Percentiles rank a stretch among this genome's conserved stretches.
Evolutionary conservation across 92 coral and sea anemone species (phyloP).

Genomic region (Parazoanthus swiftii): DNA sequence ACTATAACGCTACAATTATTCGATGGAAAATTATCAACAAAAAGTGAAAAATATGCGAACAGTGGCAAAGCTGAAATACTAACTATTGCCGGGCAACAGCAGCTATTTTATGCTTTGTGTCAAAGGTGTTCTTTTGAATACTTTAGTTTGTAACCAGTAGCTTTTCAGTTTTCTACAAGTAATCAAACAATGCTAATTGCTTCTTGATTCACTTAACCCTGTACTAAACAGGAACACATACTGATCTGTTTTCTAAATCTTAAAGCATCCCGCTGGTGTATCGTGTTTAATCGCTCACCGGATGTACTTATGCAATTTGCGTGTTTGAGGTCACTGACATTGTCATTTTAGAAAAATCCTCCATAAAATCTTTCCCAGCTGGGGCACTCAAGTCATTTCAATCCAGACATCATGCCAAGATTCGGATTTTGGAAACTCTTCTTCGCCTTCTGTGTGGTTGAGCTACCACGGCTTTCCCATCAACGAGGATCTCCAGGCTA

Average conservation of each 20-base stretch:
- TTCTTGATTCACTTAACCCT: too few relatives aligned
- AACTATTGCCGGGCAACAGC: not conserved
- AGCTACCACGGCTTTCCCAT: not conserved
- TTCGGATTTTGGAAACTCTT: not conserved
- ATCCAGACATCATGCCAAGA: not conserved
- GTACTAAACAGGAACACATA: not conserved
- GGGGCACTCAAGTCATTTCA: not conserved
- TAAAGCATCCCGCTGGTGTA: too few relatives aligned
- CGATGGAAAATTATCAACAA: too few relatives aligned
- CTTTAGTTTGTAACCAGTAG: not conserved
- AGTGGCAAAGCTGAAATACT: too few relatives aligned
- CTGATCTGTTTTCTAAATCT: not conserved
- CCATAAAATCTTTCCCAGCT: not conserved
- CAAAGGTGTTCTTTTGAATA: not conserved
- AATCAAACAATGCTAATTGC: not conserved
- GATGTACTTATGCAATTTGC: not conserved
- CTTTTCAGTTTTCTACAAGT: too few relatives aligned
- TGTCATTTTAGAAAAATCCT: not conserved
- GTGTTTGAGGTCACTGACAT: conserved; percentile 15
- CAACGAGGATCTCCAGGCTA: conserved; percentile 23
- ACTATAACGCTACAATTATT: too few relatives aligned
- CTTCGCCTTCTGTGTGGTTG: conserved; percentile 13
- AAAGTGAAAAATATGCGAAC: too few relatives aligned
- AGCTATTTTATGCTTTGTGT: not conserved
- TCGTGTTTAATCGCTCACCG: not conserved